Percentiles rank a stretch among this genome's conserved stretches.
Conservation (phyloP, 1,140 invertebrate species). For the Theocolax elegans region DNA sequence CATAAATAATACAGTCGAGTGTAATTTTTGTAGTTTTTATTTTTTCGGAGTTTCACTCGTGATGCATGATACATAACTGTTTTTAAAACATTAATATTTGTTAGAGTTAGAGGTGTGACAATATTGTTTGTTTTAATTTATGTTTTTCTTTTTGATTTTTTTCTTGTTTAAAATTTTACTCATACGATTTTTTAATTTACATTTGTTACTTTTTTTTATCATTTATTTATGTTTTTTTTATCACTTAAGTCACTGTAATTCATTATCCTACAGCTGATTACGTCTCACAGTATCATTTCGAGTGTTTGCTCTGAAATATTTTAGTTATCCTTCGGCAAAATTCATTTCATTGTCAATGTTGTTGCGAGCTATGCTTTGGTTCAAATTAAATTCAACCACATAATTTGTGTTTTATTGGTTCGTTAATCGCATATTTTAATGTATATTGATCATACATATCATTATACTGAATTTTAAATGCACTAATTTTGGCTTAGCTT, state of each 20-base stretch:
- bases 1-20: slow-evolving; percentile 16
- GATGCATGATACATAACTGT: slow-evolving; percentile 42
- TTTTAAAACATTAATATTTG: slow-evolving; percentile 21
- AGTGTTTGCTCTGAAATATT: slow-evolving; percentile 35
- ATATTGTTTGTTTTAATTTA: slow-evolving; percentile 21
- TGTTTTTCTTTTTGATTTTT: slow-evolving; percentile 16
- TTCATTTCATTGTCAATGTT: slow-evolving; percentile 34
- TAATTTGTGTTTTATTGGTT: no score
- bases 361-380: slow-evolving; percentile 8
- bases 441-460: no score
- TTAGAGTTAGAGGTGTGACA: slow-evolving; percentile 30
- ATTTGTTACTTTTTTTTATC: slow-evolving; percentile 15
- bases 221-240: slow-evolving; percentile 1
- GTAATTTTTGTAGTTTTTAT: slow-evolving; percentile 36
- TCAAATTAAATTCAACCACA: not conserved
- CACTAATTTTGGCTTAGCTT: no score
- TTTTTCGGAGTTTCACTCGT: slow-evolving; percentile 42
- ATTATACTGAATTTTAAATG: no score
- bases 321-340: slow-evolving; percentile 24
- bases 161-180: slow-evolving; percentile 6
- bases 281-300: slow-evolving; percentile 34
- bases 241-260: slow-evolving; percentile 14
- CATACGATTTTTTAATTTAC: slow-evolving; percentile 2
- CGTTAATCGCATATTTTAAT: no score
- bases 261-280: slow-evolving; percentile 24